Evolutionary conservation across 2,113 vertebrate genomes (phyloP).

Genomic region (Oceanodroma tethys): DNA sequence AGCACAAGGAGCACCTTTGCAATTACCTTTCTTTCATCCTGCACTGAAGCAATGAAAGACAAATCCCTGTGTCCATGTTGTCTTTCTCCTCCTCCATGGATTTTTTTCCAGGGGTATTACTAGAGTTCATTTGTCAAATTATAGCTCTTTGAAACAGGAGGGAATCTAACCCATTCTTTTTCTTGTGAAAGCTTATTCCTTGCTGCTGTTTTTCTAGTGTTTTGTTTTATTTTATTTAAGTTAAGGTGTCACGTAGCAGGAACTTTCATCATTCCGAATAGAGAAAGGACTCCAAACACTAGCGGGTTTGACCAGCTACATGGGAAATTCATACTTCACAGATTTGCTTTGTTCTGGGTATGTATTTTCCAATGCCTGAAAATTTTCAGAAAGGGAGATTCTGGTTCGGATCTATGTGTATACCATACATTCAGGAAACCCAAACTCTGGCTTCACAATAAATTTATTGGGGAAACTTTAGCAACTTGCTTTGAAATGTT

Average conservation of each 20-base stretch:
- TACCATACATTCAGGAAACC: not conserved
- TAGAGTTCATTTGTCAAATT: not conserved
- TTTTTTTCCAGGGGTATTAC: not conserved
- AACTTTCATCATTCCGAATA: not conserved
- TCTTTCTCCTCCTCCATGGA: not conserved
- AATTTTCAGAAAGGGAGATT: not conserved
- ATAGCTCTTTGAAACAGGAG: not conserved
- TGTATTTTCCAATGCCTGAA: not conserved
- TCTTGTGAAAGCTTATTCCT: not conserved
- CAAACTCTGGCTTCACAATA: not conserved
- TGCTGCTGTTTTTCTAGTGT: not conserved
- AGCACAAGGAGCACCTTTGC: not conserved
- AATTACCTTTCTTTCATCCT: not conserved
- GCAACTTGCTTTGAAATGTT: not conserved
- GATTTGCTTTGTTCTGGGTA: not conserved
- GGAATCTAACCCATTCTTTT: not conserved
- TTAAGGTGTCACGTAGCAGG: not conserved
- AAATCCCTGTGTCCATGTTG: not conserved
- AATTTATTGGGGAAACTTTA: not conserved
- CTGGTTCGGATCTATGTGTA: not conserved
- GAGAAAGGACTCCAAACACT: not conserved
- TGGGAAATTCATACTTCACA: not conserved
- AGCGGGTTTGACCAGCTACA: not conserved
- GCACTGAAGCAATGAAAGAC: not conserved
- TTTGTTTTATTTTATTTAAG: not conserved